Evolutionary conservation across 2,797 vertebrate genomes (phyloP).

Genomic region (Ctenosaura bakeri): DNA sequence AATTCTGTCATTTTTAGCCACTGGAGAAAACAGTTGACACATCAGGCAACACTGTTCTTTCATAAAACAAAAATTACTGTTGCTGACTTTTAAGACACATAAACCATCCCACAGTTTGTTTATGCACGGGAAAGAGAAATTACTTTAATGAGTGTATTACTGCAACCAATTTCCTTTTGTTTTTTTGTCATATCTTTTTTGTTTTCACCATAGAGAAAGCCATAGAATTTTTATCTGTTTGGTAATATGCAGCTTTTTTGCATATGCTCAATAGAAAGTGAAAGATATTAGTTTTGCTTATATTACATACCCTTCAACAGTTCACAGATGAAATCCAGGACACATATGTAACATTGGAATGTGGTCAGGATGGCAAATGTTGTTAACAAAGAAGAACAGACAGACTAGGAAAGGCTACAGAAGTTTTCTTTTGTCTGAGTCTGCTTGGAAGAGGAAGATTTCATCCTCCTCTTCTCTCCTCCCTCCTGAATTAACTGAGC

Average conservation of each 20-base stretch:
- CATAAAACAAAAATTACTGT: conserved; percentile 12
- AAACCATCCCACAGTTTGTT: conserved; percentile 46
- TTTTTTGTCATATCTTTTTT: too few relatives aligned
- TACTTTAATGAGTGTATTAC: conserved; percentile 53
- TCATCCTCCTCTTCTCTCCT: too few relatives aligned
- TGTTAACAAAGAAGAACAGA: too few relatives aligned
- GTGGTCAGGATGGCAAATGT: too few relatives aligned
- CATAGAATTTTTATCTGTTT: background rate
- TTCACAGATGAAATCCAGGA: too few relatives aligned
- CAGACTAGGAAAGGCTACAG: too few relatives aligned
- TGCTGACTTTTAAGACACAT: conserved; percentile 7
- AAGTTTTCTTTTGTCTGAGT: too few relatives aligned
- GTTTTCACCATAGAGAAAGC: background rate
- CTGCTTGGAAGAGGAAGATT: too few relatives aligned
- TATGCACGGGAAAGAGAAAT: conserved; percentile 51
- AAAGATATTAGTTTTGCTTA: too few relatives aligned
- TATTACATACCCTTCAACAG: too few relatives aligned
- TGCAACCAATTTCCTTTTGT: conserved; percentile 18
- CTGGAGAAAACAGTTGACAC: conserved; percentile 42
- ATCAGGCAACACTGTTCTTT: conserved; percentile 34
- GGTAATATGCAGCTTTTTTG: background rate
- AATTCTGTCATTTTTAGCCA: conserved; percentile 57
- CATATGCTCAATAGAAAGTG: background rate
- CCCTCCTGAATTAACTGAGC: too few relatives aligned
- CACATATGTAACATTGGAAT: too few relatives aligned